Evolutionary conservation across 2,113 vertebrate genomes (phyloP).

Genomic region (Rattus norvegicus): GRCr8 NC_086020.1:161174501-161175000

Average conservation of each 20-base stretch:
- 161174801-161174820: neutral
- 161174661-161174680: neutral
- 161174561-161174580: neutral
- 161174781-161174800: neutral
- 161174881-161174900: neutral
- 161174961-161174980: neutral
- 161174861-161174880: neutral
- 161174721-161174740: neutral
- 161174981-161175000: neutral
- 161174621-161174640: neutral
- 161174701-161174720: neutral
- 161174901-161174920: neutral
- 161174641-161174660: neutral
- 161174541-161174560: neutral
- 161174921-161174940: neutral
- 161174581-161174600: neutral
- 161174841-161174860: neutral
- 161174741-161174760: neutral
- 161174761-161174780: neutral
- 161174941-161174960: neutral
- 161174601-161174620: neutral
- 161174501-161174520: too few relatives aligned
- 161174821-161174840: neutral
- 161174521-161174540: neutral
- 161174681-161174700: neutral